Percentiles rank a stretch among this genome's conserved stretches.
Conservation (phyloP, 2,888 invertebrate species). For the Colletes collaris region DNA sequence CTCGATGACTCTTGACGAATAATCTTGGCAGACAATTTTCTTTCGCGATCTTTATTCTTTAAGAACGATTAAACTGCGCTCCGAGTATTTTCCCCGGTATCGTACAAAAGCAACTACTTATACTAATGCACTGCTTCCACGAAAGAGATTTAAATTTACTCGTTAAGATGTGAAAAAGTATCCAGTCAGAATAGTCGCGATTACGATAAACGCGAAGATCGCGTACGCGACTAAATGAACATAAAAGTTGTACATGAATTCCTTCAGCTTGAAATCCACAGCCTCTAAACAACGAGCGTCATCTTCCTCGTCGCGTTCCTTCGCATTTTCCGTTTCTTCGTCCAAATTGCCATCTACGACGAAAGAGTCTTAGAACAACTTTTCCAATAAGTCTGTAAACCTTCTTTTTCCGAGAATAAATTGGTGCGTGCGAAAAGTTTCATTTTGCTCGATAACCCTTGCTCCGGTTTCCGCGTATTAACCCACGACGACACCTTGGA, state of each 20-base stretch:
- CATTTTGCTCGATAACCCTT: no score
- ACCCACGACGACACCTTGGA: no score
- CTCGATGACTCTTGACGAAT: not conserved
- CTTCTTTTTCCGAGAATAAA: no score
- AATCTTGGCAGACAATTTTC: not conserved
- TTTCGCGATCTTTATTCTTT: not conserved
- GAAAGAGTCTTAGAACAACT: no score
- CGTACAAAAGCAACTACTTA: no score
- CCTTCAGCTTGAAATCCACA: not conserved
- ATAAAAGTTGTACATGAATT: slow-evolving; percentile 46
- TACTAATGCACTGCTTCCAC: no score
- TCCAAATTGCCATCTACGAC: no score
- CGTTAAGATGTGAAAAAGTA: slow-evolving; percentile 31
- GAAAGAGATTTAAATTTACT: no score
- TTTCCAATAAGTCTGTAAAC: no score
- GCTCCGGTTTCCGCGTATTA: no score
- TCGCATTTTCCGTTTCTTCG: not conserved
- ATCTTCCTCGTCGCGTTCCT: not conserved
- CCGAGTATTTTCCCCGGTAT: not conserved
- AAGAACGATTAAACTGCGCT: not conserved
- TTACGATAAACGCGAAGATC: slow-evolving; percentile 47
- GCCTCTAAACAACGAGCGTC: not conserved
- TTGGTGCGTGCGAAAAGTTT: no score
- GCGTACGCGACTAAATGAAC: slow-evolving; percentile 59
- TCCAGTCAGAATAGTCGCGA: slow-evolving; percentile 36